Evolutionary conservation across 2,797 vertebrate genomes (phyloP).

Genomic region (Zalophus californianus): DNA sequence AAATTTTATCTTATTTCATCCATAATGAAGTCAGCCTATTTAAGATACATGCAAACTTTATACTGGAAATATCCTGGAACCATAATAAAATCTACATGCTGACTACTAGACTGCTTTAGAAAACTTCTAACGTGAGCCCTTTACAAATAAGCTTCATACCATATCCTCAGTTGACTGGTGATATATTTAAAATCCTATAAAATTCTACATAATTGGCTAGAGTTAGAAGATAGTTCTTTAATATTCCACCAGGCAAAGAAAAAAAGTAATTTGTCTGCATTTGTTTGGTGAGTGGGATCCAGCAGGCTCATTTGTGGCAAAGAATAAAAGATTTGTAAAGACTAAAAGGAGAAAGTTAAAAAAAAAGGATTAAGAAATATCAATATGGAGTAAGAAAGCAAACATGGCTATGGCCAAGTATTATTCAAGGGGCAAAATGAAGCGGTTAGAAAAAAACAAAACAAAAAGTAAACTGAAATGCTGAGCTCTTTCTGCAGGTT

Average conservation of each 20-base stretch:
- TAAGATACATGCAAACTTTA: background rate
- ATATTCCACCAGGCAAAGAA: slow-evolving; percentile 71
- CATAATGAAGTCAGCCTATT: background rate
- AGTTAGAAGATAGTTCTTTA: slow-evolving; percentile 20
- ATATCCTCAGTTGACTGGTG: slow-evolving; percentile 6
- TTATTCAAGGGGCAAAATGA: slow-evolving; percentile 34
- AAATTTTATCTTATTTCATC: slow-evolving; percentile 45
- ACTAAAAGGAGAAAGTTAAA: slow-evolving; percentile 5
- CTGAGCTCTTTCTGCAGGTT: slow-evolving; percentile 6
- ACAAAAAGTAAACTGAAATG: background rate
- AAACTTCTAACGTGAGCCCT: slow-evolving; percentile 31
- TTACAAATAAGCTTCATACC: background rate
- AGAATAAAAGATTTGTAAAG: slow-evolving; percentile 60
- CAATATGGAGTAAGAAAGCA: slow-evolving; percentile 55
- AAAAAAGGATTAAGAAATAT: slow-evolving; percentile 53
- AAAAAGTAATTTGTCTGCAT: slow-evolving; percentile 38
- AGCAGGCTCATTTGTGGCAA: slow-evolving; percentile 25
- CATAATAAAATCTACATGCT: slow-evolving; percentile 9
- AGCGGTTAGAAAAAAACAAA: slow-evolving; percentile 35
- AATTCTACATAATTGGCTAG: background rate
- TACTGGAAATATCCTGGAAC: background rate
- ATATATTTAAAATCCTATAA: slow-evolving; percentile 12
- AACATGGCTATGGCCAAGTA: slow-evolving; percentile 16
- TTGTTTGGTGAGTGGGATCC: slow-evolving; percentile 30
- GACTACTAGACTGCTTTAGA: slow-evolving; percentile 15